These are phyloP conservation scores for Eulemur coronatus DNA, from an alignment of 2,797 vertebrate genomes.

Conservation along the genomic window DNA sequence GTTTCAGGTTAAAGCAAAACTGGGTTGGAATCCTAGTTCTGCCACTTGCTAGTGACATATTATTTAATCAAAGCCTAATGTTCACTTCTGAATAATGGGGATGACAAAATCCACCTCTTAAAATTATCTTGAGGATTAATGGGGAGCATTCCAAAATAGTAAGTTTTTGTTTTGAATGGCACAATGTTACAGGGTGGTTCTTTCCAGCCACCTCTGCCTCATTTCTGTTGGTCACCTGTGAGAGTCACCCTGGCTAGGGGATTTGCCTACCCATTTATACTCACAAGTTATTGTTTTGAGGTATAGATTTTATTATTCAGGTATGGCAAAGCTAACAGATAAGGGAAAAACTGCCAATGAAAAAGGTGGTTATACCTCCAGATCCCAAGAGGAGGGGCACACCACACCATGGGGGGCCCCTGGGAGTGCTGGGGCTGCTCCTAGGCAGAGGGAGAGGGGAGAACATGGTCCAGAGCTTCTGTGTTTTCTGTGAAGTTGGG, in stretches of 20 bases:
- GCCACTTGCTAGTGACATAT: neutral
- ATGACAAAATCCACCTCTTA: neutral
- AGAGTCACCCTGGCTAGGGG: neutral
- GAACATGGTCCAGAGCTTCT: neutral
- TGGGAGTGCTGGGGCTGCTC: neutral
- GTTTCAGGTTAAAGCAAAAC: neutral
- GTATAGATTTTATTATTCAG: neutral
- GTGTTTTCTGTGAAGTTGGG: neutral
- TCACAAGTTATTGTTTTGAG: neutral
- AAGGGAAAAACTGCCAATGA: neutral
- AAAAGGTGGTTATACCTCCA: neutral
- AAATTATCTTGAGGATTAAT: neutral
- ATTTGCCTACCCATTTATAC: neutral
- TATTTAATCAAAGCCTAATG: neutral
- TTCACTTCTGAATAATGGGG: neutral
- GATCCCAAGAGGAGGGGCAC: neutral
- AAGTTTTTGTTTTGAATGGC: neutral
- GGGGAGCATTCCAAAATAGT: neutral
- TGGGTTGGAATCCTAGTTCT: neutral
- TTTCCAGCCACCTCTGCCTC: neutral
- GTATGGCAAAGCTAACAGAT: neutral
- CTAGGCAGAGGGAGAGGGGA: neutral
- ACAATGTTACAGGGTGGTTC: neutral
- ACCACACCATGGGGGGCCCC: rapidly evolving
- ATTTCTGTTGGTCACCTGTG: neutral